Evolutionary conservation across 2,797 vertebrate species (phyloP).

Genomic region (Cirrhinus molitorella): DNA sequence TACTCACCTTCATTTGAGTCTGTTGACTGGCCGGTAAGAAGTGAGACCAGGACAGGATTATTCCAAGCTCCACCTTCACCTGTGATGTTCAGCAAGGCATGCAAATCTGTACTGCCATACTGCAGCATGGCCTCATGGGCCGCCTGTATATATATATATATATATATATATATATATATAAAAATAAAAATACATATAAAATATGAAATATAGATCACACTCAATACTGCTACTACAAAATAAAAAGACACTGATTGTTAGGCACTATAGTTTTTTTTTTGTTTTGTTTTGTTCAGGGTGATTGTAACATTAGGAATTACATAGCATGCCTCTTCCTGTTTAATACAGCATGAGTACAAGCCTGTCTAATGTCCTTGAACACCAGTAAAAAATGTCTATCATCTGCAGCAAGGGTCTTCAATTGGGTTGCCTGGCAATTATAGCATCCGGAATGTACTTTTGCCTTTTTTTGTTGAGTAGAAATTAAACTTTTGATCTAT

Average conservation of each 20-base stretch:
- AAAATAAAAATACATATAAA: too few species aligned
- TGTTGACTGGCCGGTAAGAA: constrained; percentile 90
- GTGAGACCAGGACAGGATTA: constrained; percentile 89
- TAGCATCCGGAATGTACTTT: not conserved
- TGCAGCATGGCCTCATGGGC: constrained; percentile 91
- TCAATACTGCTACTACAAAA: too few species aligned
- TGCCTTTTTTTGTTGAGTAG: not conserved
- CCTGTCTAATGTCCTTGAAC: not conserved
- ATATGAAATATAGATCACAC: not conserved
- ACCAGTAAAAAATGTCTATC: not conserved
- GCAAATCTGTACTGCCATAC: constrained; percentile 95
- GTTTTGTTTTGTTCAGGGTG: not conserved
- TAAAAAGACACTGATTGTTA: too few species aligned
- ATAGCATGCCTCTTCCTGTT: not conserved
- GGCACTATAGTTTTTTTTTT: not conserved
- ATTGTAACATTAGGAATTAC: not conserved
- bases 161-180: too few species aligned
- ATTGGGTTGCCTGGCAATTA: not conserved
- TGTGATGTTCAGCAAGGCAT: constrained; percentile 91
- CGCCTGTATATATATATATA: constrained; percentile 74
- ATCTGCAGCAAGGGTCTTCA: not conserved
- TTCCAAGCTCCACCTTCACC: constrained; percentile 94
- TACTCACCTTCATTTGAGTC: constrained; percentile 88
- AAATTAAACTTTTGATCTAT: not conserved
- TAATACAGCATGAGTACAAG: not conserved